Base-by-base conservation (phyloP, 2,797 vertebrate species). In the Tenualosa thibaudeaui region DNA sequence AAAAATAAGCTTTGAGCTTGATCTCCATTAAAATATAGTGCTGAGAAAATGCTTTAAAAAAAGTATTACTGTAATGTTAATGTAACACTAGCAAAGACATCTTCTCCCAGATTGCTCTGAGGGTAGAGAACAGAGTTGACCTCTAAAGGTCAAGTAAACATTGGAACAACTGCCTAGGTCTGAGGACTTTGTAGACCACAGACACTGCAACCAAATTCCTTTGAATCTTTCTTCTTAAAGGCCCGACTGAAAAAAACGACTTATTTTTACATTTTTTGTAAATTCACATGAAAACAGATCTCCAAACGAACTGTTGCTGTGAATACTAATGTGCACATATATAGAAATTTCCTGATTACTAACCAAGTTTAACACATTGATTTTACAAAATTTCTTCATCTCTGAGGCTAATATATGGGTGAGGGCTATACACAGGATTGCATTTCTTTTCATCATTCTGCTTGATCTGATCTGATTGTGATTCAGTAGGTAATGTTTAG, bases 81-180 rank as follows among this genome's bases (percentile, higher is more conserved):
- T 71, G 68, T 46, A 78, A 78, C 71, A 22, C 40, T 19, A 78
- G 40, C 68, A 3, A 13, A 71, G 71, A 78, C 71, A 78, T 78
- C 37, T 46, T 78, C 4, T 78, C 71, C 37, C 17, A 78, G 17
- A 5, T 15, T 17, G 3, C 15, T 78, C 12, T 15, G 31, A 78
- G 49, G 6, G 53, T 81, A 71, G 54, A 81, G 49, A 65, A 56
- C 71, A 78, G 71, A 46, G 53, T 50, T 46, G 40, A 13, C 19
- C 60, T 37, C 17, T 31, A 82, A 85, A 43, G 49, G 84, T 86
- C 81, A 85, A 49, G 53, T 31, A 86, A 81, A 81, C 22, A 82
- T 19, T 37, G 19, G 46, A 81, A 13, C 82, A 54, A 81, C 56
- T 84, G 82, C 7, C 71, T 43, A 46, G 46, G 26, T 71, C 37